Evolutionary conservation across 2,797 vertebrate species (phyloP), one percentile per base, ranked within the genome.

Genomic region (Tokudaia tokunoshimensis): DNA sequence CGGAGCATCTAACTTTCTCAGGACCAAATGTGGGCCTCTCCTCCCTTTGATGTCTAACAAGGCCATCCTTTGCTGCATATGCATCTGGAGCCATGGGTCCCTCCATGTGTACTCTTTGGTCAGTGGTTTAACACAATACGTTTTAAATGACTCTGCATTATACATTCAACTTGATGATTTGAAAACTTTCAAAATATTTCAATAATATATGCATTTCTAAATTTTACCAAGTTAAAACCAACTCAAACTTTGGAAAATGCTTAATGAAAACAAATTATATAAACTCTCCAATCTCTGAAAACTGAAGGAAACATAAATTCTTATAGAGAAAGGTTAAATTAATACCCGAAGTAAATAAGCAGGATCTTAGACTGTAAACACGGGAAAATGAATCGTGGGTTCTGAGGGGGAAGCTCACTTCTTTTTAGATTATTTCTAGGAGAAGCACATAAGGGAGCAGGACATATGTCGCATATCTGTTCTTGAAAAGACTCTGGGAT

Each of bases 191-290:
- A 78, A 87, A 84, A 59, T 65, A 93, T 92, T 6, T 78, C 14
- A 92, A 9, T 44, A 20, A 41, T 83, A 37, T 61, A 87, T 11
- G 22, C 15, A 24, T 37, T 80, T 87, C 84, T 81, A 94, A 55
- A 6, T 6, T 91, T 90, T 91, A 61, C 41, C 55, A 83, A 86
- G 67, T 37, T 89, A 31, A 91, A 84, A 67, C 3, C 82, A 89
- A 75, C 55, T 31, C 29, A 65, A 11, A 81, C 5, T 61, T 59
- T 55, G 11, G 24, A 6, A 41, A 4, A 82, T 8, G 47, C 9
- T 87, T 63, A 93, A 83, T 91, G n/a, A 80, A 31, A 70, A 63
- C 37, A n/a, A 13, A 86, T 37, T 72, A 55, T 55, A 94, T 47
- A 76, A 79, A 55, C 24, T 80, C 1, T 76, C 29, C 8, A 89